Base-by-base conservation (phyloP, 2,113 vertebrate species). In the Rousettus leschenaultii region DNA sequence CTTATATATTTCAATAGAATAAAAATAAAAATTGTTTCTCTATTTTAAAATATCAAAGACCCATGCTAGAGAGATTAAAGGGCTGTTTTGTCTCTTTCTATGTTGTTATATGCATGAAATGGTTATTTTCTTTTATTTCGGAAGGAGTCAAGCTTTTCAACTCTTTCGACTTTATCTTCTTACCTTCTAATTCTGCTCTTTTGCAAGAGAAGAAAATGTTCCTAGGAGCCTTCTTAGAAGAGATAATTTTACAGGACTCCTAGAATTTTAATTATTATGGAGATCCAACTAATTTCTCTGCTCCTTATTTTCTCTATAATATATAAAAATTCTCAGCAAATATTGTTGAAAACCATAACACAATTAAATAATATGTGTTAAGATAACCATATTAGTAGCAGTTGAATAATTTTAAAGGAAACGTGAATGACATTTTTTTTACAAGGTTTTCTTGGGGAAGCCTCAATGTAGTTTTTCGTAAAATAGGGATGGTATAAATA, bases 161-260 rank as follows among this genome's bases (percentile, higher is more conserved):
- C 97, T 96, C 89, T 95, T 92, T 68, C 28, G 26, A 73, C 66
- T 96, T 0, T 0, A 95, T 91, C 85, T 93, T 97, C 92, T 97
- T 98, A 73, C 75, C 88, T 97, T 95, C 77, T 87, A 70, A 86
- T 98, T 88, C 30, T 94, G 89, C 92, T 0, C 0, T 95, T 97
- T 94, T 92, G 78, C 96, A 93, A 94, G 96, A 97, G 94, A 87
- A 61, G 51, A 53, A 92, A 96, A 95, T 57, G 13, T 82, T 97
- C 92, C 82, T 97, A 43, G 12, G 94, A 97, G 96, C 77, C 95
- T 96, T 97, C 84, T 55, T 93, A 93, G 85, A 55, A 95, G 89
- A 98, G 91, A 89, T 83, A 85, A 98, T 98, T 97, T 92, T 97
- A 55, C 91, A 83, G 2, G 79, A 74, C 11, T 97, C 96, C 97